These are phyloP conservation scores for Pavo muticus DNA, from an alignment of 2,113 vertebrate species.

Conservation along the genomic window DNA sequence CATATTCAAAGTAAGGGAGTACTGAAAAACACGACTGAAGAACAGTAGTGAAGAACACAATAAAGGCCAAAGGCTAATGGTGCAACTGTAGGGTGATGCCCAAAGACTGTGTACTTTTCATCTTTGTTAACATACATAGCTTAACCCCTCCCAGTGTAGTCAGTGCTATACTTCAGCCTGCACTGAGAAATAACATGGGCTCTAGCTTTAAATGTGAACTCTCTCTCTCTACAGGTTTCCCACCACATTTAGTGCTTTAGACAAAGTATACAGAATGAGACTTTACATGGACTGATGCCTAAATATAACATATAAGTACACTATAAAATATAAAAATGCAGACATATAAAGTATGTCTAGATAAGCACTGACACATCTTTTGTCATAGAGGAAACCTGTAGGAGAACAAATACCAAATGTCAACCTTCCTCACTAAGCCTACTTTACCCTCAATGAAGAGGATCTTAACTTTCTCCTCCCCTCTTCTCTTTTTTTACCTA, in stretches of 20 bases:
- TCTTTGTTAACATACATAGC: neutral
- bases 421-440: neutral
- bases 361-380: neutral
- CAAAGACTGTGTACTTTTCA: neutral
- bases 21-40: neutral
- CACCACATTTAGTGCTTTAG: neutral
- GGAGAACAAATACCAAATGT: neutral
- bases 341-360: neutral
- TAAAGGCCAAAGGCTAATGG: neutral
- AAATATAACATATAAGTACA: neutral
- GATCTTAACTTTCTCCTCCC: neutral
- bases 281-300: neutral
- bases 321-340: neutral
- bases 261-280: neutral
- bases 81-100: neutral
- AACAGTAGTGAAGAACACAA: neutral
- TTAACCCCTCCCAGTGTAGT: neutral
- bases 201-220: neutral
- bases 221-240: neutral
- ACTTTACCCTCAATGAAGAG: neutral
- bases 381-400: neutral
- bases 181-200: neutral
- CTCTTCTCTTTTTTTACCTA: neutral
- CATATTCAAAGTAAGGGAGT: neutral
- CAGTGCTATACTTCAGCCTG: neutral